Base-by-base conservation (phyloP, 2,797 vertebrate species). In the Neopelma chrysocephalum region DNA sequence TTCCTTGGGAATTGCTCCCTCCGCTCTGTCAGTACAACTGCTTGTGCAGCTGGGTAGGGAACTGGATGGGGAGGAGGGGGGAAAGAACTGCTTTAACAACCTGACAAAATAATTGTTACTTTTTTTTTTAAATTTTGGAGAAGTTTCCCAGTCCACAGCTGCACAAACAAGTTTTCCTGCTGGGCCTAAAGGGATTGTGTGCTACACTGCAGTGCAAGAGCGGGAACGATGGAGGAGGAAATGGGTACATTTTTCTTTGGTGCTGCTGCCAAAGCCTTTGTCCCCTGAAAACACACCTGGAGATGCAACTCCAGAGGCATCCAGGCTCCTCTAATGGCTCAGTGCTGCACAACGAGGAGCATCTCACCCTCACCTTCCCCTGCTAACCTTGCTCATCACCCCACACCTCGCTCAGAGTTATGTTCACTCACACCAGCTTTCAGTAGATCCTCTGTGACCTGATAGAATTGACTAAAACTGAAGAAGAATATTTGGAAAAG, bases 211-310 rank as follows among this genome's bases (percentile, higher is more conserved):
- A 29, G 6, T 4, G 20, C 32, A 42, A 62, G 31, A 70, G 8
- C 0, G 0, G 53, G 60, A 58, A n/a, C 1, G 0, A 21, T 38
- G 40, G 18, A 91, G 65, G 11, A 76, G 40, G 31, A 71, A 81
- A 75, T 5, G 11, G 32, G 45, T 19, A 36, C 0, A 2, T 27
- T 32, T 62, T 56, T 15, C 31, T 45, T n/a, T 12, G 25, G 43
- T 26, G 8, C 10, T 70, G 76, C 69, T 40, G 50, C 32, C 72
- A 75, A 62, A 73, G n/a, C 22, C 26, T 92, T 61, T 13, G 12
- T 77, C 26, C 77, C 65, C 34, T 50, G 21, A 65, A 72, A 69
- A 22, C 29, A 42, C 72, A 83, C 18, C 64, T 60, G 82, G 27
- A 85, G 40, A n/a, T 60, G 53, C 56, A 66, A 10, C 21, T 80